A percentile compares a stretch with the other conserved stretches of the same genome.
Evolutionary conservation across 2,888 invertebrate species (phyloP).

Genomic region (Odontocerum albicorne): DNA sequence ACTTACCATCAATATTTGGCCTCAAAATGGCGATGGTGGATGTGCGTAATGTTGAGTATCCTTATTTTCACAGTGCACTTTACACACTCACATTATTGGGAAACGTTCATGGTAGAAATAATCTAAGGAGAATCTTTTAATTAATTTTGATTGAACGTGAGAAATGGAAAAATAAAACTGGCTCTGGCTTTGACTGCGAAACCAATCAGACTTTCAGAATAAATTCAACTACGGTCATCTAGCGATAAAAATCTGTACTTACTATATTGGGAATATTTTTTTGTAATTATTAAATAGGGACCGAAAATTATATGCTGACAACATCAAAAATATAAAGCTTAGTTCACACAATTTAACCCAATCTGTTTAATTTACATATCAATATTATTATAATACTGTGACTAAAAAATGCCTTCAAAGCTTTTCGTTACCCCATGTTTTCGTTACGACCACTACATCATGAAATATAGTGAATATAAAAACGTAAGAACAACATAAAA

Average conservation of each 20-base stretch:
- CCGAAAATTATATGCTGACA: too few relatives aligned
- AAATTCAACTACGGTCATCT: slow-evolving; percentile 27
- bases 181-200: slow-evolving; percentile 21
- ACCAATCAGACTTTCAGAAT: slow-evolving; percentile 30
- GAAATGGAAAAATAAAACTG: slow-evolving; percentile 21
- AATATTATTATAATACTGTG: too few relatives aligned
- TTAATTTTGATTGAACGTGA: slow-evolving; percentile 7
- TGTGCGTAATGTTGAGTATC: slow-evolving; percentile 48
- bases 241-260: slow-evolving; percentile 26
- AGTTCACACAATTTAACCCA: too few relatives aligned
- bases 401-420: too few relatives aligned
- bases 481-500: too few relatives aligned
- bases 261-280: too few relatives aligned
- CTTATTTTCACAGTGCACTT: slow-evolving; percentile 28
- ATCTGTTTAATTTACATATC: too few relatives aligned
- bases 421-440: too few relatives aligned
- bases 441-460: too few relatives aligned
- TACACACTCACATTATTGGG: slow-evolving; percentile 29
- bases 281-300: too few relatives aligned
- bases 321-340: too few relatives aligned
- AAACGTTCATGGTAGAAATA: slow-evolving; percentile 4
- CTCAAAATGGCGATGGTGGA: slow-evolving; percentile 63
- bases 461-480: too few relatives aligned
- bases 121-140: slow-evolving; percentile 7
- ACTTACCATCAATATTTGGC: slow-evolving; percentile 63